Conservation (phyloP, 2,113 vertebrate genomes). For the Saiga tatarica region DNA sequence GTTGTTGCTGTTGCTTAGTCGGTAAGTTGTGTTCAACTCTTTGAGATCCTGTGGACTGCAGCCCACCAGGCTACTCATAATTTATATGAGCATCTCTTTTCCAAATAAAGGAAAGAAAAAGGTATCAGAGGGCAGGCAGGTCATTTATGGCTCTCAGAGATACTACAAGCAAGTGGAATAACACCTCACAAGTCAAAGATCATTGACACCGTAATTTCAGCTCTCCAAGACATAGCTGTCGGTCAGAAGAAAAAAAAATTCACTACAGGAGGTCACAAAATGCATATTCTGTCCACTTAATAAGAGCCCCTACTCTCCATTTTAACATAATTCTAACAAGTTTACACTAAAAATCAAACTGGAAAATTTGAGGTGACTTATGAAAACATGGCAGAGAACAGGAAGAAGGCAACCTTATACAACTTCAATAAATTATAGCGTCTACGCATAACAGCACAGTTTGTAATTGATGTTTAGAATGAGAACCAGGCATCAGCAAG, state of each 20-base stretch:
- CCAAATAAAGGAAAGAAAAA: conserved; percentile 30
- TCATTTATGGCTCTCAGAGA: not conserved
- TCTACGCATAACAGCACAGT: not conserved
- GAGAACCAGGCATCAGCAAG: not conserved
- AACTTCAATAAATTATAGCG: not conserved
- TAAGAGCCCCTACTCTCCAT: conserved; percentile 3
- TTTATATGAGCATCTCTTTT: not conserved
- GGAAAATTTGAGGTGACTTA: not conserved
- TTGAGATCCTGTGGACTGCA: not conserved
- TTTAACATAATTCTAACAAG: conserved; percentile 20
- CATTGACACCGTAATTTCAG: not conserved
- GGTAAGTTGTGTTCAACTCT: not conserved
- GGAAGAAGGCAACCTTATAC: not conserved
- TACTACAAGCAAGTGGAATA: not conserved
- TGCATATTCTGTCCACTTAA: not conserved
- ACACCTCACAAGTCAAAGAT: not conserved
- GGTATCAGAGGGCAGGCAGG: not conserved
- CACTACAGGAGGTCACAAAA: not conserved
- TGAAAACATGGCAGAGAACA: conserved; percentile 19
- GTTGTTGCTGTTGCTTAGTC: not conserved
- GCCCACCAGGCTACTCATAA: not conserved
- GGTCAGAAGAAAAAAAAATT: not conserved
- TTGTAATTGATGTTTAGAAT: not conserved
- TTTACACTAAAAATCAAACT: conserved; percentile 30
- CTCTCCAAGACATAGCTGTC: not conserved